phyloP scores from a whole-genome alignment of 2,888 invertebrate species.

The Ormyrus pomaceus region DNA sequence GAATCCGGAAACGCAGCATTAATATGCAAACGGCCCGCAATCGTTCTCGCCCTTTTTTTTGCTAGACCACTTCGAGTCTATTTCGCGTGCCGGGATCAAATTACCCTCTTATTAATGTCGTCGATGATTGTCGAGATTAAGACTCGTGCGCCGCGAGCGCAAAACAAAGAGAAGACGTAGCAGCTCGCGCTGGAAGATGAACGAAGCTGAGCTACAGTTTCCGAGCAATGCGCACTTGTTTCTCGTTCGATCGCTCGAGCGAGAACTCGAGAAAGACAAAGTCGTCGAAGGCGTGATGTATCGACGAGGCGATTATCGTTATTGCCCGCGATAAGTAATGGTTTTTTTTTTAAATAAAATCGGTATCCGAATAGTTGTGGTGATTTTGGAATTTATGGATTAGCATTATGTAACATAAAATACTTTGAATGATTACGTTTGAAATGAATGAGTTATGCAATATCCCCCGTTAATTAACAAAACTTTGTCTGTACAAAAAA shows the following conservation, averaged over 20 bases:
- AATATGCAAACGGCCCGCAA: constrained; percentile 43
- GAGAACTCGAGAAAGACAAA: not conserved
- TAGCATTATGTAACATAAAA: too few species aligned
- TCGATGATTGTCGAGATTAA: constrained; percentile 47
- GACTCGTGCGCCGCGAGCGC: not conserved
- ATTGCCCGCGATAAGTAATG: not conserved
- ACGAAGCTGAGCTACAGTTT: not conserved
- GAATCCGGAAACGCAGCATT: constrained; percentile 28
- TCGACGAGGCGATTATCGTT: not conserved
- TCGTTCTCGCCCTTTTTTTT: constrained; percentile 19
- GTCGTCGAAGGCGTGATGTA: constrained; percentile 22
- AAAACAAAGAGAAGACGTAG: not conserved
- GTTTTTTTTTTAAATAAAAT: constrained; percentile 3
- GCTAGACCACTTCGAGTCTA: not conserved
- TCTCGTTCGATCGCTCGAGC: constrained; percentile 9
- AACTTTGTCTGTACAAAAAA: too few species aligned
- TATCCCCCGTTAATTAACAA: too few species aligned
- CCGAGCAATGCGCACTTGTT: constrained; percentile 18
- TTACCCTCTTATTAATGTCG: constrained; percentile 52
- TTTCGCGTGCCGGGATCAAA: constrained; percentile 47
- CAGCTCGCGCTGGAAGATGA: not conserved
- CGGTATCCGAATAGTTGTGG: too few species aligned
- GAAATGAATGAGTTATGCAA: too few species aligned
- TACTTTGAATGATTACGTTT: too few species aligned
- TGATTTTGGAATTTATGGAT: too few species aligned